Evolutionary conservation across 1,140 invertebrate genomes (phyloP).

Genomic region (Pantala flavescens): DNA sequence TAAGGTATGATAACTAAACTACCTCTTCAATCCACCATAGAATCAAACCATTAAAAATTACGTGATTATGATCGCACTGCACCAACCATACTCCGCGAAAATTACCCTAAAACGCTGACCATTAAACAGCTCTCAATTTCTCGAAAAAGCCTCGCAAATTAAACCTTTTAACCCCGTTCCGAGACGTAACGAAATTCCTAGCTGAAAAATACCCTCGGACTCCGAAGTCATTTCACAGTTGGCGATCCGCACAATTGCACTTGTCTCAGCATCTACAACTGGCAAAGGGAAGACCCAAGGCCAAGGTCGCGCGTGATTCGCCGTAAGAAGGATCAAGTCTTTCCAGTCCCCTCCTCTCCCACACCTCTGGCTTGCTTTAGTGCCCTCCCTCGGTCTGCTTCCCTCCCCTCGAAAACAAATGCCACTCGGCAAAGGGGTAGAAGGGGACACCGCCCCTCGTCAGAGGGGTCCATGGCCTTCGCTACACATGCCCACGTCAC

Average conservation of each 20-base stretch:
- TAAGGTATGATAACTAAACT: too few species aligned
- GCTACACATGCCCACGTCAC: background rate
- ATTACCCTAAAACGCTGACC: too few species aligned
- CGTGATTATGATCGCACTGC: too few species aligned
- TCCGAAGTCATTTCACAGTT: background rate
- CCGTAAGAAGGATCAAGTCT: background rate
- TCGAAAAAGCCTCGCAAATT: too few species aligned
- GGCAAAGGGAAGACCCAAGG: background rate
- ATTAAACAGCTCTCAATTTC: too few species aligned
- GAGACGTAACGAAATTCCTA: too few species aligned
- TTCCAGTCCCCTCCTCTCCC: background rate
- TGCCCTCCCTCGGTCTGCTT: background rate
- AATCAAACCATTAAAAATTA: too few species aligned
- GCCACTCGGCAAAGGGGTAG: background rate
- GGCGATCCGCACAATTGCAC: background rate
- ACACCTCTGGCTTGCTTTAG: background rate
- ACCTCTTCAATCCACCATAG: too few species aligned
- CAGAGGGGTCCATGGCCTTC: background rate
- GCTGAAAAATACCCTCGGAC: too few species aligned
- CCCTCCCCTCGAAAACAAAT: background rate
- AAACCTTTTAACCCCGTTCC: too few species aligned
- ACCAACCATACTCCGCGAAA: too few species aligned
- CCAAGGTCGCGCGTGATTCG: background rate
- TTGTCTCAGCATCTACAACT: background rate
- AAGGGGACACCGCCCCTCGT: background rate